These are phyloP conservation scores for Toxotes chatareus DNA, from an alignment of 2,113 vertebrate genomes.

Conservation along the genomic window DNA sequence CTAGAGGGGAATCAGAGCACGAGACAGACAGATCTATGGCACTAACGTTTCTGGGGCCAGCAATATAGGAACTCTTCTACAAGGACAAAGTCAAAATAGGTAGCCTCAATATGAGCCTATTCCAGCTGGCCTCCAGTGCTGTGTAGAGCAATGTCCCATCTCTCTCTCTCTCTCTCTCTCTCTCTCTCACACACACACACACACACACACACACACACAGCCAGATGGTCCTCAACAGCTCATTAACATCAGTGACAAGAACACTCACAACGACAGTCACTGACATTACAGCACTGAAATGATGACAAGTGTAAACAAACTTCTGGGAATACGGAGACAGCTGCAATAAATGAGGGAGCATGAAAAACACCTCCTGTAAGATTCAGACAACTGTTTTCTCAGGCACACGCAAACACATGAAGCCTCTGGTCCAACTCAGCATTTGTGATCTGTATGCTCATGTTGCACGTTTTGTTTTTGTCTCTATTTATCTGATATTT, in stretches of 20 bases:
- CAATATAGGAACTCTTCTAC: slow-evolving; percentile 3
- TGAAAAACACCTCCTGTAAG: neutral
- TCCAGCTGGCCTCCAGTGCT: slow-evolving; percentile 39
- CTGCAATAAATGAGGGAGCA: slow-evolving; percentile 3
- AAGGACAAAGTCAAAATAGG: slow-evolving; percentile 14
- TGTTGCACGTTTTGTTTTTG: neutral
- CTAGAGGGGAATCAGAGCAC: neutral
- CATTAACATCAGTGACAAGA: slow-evolving; percentile 32
- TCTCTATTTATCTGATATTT: neutral
- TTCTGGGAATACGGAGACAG: slow-evolving; percentile 3
- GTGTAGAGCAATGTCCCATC: slow-evolving; percentile 9
- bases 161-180: too few relatives aligned
- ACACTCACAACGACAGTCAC: neutral
- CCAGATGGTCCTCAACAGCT: slow-evolving; percentile 58
- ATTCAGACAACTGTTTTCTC: slow-evolving; percentile 4
- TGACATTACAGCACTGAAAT: slow-evolving; percentile 5
- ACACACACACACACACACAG: neutral
- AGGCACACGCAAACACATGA: neutral
- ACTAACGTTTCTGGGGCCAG: neutral
- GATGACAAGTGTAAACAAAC: slow-evolving; percentile 31
- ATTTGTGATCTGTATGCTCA: neutral
- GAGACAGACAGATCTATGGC: neutral
- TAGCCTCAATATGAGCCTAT: slow-evolving; percentile 19
- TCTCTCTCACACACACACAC: too few relatives aligned
- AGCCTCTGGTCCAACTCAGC: neutral